These are phyloP conservation scores for Aricia agestis DNA, from an alignment of 1,140 invertebrate species.

Conservation along the genomic window DNA sequence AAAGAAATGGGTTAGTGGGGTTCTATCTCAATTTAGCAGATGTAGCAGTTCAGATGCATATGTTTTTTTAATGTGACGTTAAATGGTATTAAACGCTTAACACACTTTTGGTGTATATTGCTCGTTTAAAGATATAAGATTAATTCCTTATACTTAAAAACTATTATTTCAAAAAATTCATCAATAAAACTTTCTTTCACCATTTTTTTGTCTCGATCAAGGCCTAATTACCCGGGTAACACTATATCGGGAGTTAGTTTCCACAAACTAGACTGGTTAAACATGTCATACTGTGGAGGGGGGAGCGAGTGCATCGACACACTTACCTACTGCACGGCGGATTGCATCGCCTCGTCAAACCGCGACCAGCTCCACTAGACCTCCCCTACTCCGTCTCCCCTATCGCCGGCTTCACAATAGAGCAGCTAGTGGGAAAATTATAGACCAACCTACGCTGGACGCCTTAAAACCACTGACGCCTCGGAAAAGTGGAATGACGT, in stretches of 20 bases:
- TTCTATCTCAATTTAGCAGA: constrained; percentile 12
- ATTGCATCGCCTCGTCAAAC: constrained; percentile 54
- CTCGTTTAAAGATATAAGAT: no score
- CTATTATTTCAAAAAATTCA: no score
- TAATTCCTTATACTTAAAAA: no score
- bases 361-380: constrained; percentile 49
- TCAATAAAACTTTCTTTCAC: neutral
- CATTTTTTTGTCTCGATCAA: neutral
- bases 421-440: constrained; percentile 25
- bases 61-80: neutral
- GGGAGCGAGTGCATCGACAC: constrained; percentile 68
- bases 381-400: constrained; percentile 30
- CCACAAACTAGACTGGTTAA: constrained; percentile 50
- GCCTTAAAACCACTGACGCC: constrained; percentile 57
- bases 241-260: constrained; percentile 24
- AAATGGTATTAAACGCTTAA: neutral
- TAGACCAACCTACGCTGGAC: constrained; percentile 45
- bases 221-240: constrained; percentile 3
- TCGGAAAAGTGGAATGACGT: constrained; percentile 74
- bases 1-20: constrained; percentile 10
- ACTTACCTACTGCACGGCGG: constrained; percentile 69
- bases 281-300: constrained; percentile 58
- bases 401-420: constrained; percentile 25
- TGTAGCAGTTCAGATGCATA: neutral
- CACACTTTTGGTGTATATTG: neutral